Evolutionary conservation across 1,140 invertebrate genomes (phyloP).

Genomic region (Cherax destructor): DNA sequence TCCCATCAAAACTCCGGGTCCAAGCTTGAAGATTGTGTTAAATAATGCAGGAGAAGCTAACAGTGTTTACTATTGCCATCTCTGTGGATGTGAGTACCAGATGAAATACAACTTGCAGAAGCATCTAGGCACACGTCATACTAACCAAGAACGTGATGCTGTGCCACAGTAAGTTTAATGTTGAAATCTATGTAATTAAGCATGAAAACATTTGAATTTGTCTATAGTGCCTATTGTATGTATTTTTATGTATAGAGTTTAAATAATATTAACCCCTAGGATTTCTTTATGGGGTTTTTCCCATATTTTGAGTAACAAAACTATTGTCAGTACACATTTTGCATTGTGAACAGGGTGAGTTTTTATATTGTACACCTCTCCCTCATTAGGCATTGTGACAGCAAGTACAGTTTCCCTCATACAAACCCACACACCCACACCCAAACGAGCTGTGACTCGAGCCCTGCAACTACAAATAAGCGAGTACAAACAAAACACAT

Average conservation of each 20-base stretch:
- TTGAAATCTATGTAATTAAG: neutral
- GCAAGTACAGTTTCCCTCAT: too few relatives aligned
- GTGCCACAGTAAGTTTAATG: constrained; percentile 75
- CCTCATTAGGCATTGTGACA: too few relatives aligned
- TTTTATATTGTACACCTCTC: neutral
- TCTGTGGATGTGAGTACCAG: constrained; percentile 83
- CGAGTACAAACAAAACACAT: too few relatives aligned
- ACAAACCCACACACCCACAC: too few relatives aligned
- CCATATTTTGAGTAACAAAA: neutral
- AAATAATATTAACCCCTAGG: neutral
- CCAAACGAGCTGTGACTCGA: too few relatives aligned
- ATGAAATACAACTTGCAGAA: constrained; percentile 82
- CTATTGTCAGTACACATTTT: too few relatives aligned
- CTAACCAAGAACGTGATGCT: constrained; percentile 78
- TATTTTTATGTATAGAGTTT: neutral
- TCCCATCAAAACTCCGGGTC: constrained; percentile 78
- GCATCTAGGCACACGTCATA: constrained; percentile 79
- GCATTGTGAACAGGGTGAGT: neutral
- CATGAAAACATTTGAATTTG: neutral
- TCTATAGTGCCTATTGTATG: neutral
- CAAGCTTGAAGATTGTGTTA: constrained; percentile 79
- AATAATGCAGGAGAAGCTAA: constrained; percentile 79
- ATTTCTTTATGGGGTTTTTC: neutral
- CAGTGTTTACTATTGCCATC: constrained; percentile 82
- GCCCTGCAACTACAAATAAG: too few relatives aligned